Evolutionary conservation across 1,140 invertebrate genomes (phyloP).

Genomic region (Ips nitidus): DNA sequence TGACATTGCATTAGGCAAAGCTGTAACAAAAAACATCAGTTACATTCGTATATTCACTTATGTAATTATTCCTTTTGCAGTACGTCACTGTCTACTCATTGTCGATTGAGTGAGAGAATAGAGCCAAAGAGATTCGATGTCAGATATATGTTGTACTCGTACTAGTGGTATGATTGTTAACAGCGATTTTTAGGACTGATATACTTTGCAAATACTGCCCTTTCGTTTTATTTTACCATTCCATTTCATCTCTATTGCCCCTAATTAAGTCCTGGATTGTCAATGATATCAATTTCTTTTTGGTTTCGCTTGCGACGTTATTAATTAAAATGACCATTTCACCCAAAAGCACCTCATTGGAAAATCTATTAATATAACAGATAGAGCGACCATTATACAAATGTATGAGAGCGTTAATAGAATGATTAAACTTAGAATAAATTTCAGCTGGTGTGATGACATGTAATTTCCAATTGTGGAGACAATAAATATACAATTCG

Average conservation of each 20-base stretch:
- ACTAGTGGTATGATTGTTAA: too few relatives aligned
- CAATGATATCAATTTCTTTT: background rate
- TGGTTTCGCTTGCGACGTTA: background rate
- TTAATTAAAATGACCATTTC: background rate
- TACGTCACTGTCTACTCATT: background rate
- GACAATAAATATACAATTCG: slow-evolving; percentile 42
- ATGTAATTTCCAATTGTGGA: slow-evolving; percentile 37
- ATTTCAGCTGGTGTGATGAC: slow-evolving; percentile 37
- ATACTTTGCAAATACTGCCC: slow-evolving; percentile 11
- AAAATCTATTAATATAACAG: slow-evolving; percentile 29
- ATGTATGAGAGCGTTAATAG: slow-evolving; percentile 20
- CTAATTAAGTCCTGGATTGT: background rate
- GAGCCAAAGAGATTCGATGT: slow-evolving; percentile 40
- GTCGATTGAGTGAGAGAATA: background rate
- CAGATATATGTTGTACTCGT: slow-evolving; percentile 41
- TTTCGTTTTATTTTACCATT: slow-evolving; percentile 3
- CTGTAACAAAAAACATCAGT: background rate
- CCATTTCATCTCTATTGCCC: slow-evolving; percentile 17
- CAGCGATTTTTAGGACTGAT: too few relatives aligned
- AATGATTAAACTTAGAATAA: slow-evolving; percentile 39
- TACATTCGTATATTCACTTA: background rate
- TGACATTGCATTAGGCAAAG: background rate
- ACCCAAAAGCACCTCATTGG: slow-evolving; percentile 11
- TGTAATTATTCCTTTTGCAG: too few relatives aligned
- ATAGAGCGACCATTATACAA: slow-evolving; percentile 30